Base-by-base conservation (phyloP, 2,797 vertebrate genomes). In the Artibeus lituratus region DNA sequence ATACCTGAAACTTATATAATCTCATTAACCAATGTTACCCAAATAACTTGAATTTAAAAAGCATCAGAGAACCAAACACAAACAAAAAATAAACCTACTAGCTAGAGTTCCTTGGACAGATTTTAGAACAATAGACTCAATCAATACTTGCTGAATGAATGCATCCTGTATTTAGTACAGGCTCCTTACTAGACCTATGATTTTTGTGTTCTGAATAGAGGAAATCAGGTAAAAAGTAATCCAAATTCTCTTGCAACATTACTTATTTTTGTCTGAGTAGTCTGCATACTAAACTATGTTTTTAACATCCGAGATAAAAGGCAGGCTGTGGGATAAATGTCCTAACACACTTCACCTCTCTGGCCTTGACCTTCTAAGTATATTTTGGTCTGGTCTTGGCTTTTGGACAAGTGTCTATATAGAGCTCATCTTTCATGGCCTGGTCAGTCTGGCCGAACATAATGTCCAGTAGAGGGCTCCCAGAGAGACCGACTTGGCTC, bases 331-430 rank as follows among this genome's bases (percentile, higher is more conserved):
- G 44, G 73, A 49, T 74, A 83, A 92, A 84, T 62, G 53, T 73
- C 44, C 44, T 80, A 39, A 92, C 7, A 84, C 81, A 84, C 15
- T 32, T 93, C 55, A 85, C 70, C 83, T 94, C 76, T 82, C 65
- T 89, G 88, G 32, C 88, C 91, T 89, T 96, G 94, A 96, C 92
- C 92, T 97, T 96, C 95, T 49, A 74, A 78, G 15, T 89, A 12
- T 96, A 77, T 96, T 94, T 95, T 90, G 69, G 65, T 94, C 94
- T 87, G 55, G 55, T 81, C 76, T 94, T 97, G 95, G 92, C 92
- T 72, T 96, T 95, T 78, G 73, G 70, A 42, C 93, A 77, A 70
- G 70, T 76, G 51, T 96, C 85, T 95, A 88, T 90, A 82, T 55
- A 92, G 39, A 74, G 90, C 74, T 96, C 92, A 90, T 82, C 77